Conservation (phyloP, 2,888 invertebrate species). For the Adelphocoris suturalis region DNA sequence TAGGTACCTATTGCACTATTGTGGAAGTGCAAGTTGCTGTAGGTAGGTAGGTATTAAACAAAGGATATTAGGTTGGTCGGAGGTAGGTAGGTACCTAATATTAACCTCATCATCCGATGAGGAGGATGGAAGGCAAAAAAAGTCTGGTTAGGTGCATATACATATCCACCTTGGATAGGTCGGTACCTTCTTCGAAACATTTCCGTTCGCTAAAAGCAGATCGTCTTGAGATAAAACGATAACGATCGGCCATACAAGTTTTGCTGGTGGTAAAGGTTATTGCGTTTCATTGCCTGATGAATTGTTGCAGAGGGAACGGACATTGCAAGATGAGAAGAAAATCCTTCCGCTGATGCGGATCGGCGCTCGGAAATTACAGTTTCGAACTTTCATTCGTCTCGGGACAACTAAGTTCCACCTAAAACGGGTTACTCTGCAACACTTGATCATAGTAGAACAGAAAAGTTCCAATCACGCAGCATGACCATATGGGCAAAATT, state of each 20-base stretch:
- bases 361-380: neutral
- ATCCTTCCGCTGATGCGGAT: constrained; percentile 8
- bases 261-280: neutral
- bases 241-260: neutral
- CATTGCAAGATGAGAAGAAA: neutral
- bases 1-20: no score
- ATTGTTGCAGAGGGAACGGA: neutral
- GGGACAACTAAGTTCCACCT: neutral
- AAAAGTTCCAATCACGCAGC: no score
- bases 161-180: no score
- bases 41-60: neutral
- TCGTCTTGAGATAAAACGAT: constrained; percentile 2
- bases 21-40: neutral
- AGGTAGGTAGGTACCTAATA: neutral
- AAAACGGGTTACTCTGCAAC: no score
- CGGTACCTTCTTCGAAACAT: neutral
- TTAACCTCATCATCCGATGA: neutral
- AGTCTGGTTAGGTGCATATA: neutral
- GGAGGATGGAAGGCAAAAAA: neutral
- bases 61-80: neutral
- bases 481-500: no score
- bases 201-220: neutral
- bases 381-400: neutral
- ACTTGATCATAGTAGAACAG: no score
- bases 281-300: neutral